Base-by-base conservation (phyloP, 2,888 invertebrate species). In the Protula sp. region DNA sequence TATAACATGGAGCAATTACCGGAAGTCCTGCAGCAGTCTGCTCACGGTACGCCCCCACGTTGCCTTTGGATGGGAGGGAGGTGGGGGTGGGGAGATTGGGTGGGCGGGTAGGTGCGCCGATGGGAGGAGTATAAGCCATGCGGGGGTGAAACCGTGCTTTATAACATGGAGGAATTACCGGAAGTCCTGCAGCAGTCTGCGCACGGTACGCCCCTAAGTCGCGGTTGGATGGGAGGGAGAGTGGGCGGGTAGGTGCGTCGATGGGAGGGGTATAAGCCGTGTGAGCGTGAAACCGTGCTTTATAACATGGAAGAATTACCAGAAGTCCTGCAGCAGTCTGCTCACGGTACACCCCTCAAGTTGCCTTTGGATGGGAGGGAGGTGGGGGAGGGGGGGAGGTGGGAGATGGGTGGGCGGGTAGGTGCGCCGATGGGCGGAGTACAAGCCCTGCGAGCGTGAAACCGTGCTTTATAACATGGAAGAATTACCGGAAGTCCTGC, bases 401-500 rank as follows among this genome's bases (percentile, higher is more conserved):
- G 50, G 24, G n/a, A 14, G 28, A n/a, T n/a, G n/a, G n/a, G n/a
- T n/a, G n/a, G n/a, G n/a, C n/a, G n/a, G n/a, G n/a, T n/a, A n/a
- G n/a, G n/a, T n/a, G n/a, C n/a, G n/a, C n/a, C n/a, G n/a, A n/a
- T n/a, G 55, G 59, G 72, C 74, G 58, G 75, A 78, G 55, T 77
- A 67, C 54, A 63, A 72, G 76, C 74, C 78, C 2, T 78, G 77
- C 74, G 76, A 77, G 24, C 69, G 79, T 66, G 70, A 77, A 58
- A 65, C 68, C 3, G 61, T 75, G 3, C 61, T 78, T 4, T 85
- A 68, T 74, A 90, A 89, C 77, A 89, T 72, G 89, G 90, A 52
- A 14, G 2, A 30, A 60, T 14, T 50, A 63, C 14, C 30, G 22
- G 2, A 53, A 50, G 47, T n/a, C n/a, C n/a, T n/a, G n/a, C n/a